phyloP scores from a whole-genome alignment of 1,140 invertebrate genomes.

The Acromyrmex heyeri region DNA sequence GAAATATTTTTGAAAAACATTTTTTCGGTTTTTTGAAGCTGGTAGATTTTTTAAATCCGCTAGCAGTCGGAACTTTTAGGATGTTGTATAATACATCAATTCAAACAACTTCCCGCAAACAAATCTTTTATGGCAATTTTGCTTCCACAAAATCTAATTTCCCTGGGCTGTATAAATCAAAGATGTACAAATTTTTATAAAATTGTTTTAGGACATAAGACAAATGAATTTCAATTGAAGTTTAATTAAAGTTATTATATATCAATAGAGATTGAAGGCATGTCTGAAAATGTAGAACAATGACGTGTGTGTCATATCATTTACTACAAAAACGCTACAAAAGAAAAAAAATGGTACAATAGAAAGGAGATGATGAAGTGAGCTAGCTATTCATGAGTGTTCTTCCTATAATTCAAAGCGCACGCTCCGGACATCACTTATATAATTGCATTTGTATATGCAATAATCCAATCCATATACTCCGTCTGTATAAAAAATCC shows the following conservation, averaged over 20 bases:
- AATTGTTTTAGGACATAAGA: neutral
- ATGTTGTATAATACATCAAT: no score
- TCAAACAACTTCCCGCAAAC: no score
- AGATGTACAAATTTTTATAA: no score
- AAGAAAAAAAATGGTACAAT: neutral
- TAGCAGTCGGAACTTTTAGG: no score
- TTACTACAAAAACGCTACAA: slow-evolving; percentile 5
- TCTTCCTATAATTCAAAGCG: slow-evolving; percentile 63
- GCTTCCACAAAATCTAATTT: no score
- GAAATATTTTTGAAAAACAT: no score
- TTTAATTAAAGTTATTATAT: neutral
- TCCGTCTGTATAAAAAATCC: slow-evolving; percentile 65
- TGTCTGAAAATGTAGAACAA: slow-evolving; percentile 52
- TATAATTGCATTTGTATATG: slow-evolving; percentile 68
- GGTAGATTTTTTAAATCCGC: no score
- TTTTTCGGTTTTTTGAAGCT: no score
- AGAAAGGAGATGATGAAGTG: slow-evolving; percentile 33
- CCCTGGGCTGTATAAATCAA: no score
- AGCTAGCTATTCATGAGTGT: slow-evolving; percentile 55
- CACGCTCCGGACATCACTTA: slow-evolving; percentile 59
- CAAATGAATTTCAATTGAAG: neutral
- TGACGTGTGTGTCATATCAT: slow-evolving; percentile 59
- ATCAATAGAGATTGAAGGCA: neutral
- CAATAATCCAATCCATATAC: slow-evolving; percentile 68
- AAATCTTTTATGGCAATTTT: no score